Evolutionary conservation across 2,113 vertebrate genomes (phyloP), one percentile per base, ranked within the genome.

Genomic region (Gobio gobio): DNA sequence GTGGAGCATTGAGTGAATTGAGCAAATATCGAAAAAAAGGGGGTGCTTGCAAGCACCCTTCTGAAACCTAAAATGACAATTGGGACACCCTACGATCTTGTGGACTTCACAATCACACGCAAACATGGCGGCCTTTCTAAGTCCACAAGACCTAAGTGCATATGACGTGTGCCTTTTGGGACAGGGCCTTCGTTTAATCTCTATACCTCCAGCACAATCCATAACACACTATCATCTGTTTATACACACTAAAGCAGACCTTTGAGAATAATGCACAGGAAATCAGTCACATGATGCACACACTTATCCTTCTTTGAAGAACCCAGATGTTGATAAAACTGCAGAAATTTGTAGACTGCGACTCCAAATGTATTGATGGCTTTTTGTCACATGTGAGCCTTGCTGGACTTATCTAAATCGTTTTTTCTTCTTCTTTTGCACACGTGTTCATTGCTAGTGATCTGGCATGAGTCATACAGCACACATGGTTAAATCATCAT

Each of bases 371-470:
- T 73, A 68, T 78, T 63, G 80, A 26, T 68, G 47, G 82, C n/a
- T 63, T 79, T 70, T 82, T 85, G 78, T 82, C 33, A 74, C 59
- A 85, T 64, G 84, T 83, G 49, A 75, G 61, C 33, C 59, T 63
- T 51, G 40, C 64, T 49, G 76, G 68, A 66, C 54, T 47, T 72
- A 68, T 2, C 0, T 40, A 22, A 9, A 22, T 12, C 7, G 33
- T 36, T 18, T 1, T 0, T 29, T 59, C 10, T 82, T 78, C 45
- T 78, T 82, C 16, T 61, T 36, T 63, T 68, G 64, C 82, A 76
- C 36, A 89, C 66, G 66, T 72, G 40, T 70, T 86, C 63, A 81
- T 83, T 66, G 92, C 88, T 90, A 88, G 83, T 87, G 85, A 90
- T 88, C 86, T 79, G 56, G 78, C 82, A 43, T 83, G 56, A 63